These are phyloP conservation scores for Eclectus roratus DNA, from an alignment of 2,113 vertebrate genomes.

Conservation along the genomic window DNA sequence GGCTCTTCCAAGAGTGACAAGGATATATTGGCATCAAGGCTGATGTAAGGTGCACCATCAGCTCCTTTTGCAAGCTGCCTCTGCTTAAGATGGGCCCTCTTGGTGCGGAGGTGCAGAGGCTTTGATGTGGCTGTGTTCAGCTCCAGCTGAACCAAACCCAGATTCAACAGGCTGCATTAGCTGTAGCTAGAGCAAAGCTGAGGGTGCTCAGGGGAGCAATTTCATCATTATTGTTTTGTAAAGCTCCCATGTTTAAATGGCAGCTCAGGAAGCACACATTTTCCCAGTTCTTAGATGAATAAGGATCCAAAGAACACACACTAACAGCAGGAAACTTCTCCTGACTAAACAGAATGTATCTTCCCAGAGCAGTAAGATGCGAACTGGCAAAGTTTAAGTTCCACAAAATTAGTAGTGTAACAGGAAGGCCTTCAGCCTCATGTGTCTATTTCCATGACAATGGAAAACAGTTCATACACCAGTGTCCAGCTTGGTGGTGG, in stretches of 20 bases:
- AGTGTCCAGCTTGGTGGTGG: not conserved
- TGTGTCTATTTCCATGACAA: not conserved
- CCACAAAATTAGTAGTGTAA: not conserved
- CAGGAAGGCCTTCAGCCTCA: not conserved
- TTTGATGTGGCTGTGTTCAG: constrained; percentile 55
- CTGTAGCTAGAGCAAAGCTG: not conserved
- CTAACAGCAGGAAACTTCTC: constrained; percentile 52
- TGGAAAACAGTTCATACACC: rapidly evolving
- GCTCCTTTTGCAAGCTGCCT: constrained; percentile 11
- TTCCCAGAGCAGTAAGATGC: constrained; percentile 43
- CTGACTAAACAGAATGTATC: constrained; percentile 29
- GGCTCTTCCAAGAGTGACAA: not conserved
- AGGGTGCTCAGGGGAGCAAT: constrained; percentile 23
- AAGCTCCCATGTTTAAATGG: constrained; percentile 49
- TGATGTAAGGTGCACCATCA: constrained; percentile 45
- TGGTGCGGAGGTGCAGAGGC: not conserved
- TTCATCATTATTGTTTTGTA: constrained; percentile 21
- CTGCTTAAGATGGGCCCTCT: not conserved
- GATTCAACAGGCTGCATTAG: not conserved
- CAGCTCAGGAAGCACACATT: constrained; percentile 59
- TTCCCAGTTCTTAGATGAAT: constrained; percentile 58
- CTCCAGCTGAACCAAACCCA: constrained; percentile 24
- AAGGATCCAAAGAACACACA: constrained; percentile 48
- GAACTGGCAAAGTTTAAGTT: not conserved
- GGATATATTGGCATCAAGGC: not conserved